A percentile compares a stretch with the other conserved stretches of the same genome.
Conservation (phyloP, 2,797 vertebrate species). For the Podarcis lilfordi region DNA sequence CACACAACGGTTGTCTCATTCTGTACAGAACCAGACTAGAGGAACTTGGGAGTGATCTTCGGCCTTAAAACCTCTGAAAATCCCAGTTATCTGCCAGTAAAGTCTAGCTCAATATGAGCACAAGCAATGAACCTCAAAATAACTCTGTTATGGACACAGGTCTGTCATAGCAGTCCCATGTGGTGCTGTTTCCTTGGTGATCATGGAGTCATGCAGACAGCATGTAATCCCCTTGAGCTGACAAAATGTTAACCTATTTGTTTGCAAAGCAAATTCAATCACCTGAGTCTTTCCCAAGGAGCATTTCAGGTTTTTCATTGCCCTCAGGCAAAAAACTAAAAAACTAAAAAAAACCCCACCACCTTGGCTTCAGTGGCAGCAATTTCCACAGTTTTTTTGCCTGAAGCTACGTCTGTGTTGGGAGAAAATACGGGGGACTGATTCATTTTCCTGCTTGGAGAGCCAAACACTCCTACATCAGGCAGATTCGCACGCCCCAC, state of each 20-base stretch:
- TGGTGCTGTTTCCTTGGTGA: slow-evolving; percentile 23
- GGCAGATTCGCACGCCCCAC: neutral
- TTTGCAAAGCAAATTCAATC: neutral
- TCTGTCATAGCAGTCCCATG: neutral
- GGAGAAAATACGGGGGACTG: slow-evolving; percentile 12
- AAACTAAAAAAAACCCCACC: neutral
- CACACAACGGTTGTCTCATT: neutral
- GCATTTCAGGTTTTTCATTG: slow-evolving; percentile 28
- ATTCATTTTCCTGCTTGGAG: neutral
- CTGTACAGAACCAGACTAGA: neutral
- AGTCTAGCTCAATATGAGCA: neutral
- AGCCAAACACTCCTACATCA: neutral
- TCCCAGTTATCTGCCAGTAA: neutral
- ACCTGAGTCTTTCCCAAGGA: neutral
- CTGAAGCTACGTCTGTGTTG: neutral
- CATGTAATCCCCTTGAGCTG: neutral
- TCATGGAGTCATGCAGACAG: neutral
- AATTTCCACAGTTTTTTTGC: neutral
- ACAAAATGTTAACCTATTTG: slow-evolving; percentile 38
- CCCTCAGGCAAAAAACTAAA: neutral
- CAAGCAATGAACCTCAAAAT: neutral
- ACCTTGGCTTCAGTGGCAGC: rapidly evolving
- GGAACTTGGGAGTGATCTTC: neutral
- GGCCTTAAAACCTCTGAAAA: slow-evolving; percentile 32
- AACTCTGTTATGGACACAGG: neutral